Percentiles rank a stretch among this genome's conserved stretches.
phyloP scores from a whole-genome alignment of 2,888 invertebrate genomes.

The Hypsopygia costalis region DNA sequence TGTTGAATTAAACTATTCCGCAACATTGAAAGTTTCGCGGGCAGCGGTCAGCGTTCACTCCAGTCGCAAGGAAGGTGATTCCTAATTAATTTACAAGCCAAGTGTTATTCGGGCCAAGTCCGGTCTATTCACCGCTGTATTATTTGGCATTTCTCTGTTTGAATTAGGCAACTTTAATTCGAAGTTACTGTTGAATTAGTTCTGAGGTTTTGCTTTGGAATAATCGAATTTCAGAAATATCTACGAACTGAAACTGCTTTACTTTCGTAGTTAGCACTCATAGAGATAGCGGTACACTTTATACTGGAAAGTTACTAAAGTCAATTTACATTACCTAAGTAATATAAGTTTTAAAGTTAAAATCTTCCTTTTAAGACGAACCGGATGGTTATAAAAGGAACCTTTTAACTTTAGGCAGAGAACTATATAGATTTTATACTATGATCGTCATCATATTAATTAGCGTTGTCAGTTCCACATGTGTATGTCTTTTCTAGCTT shows the following conservation, averaged over 20 bases:
- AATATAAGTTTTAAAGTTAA: no score
- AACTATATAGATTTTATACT: no score
- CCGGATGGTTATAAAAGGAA: no score
- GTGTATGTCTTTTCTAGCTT: no score
- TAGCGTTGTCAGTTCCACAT: no score
- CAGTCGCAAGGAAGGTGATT: slow-evolving; percentile 25
- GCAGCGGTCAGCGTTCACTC: neutral
- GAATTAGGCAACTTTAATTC: slow-evolving; percentile 13
- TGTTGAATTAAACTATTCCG: slow-evolving; percentile 47
- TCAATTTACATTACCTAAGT: no score
- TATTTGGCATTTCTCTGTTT: slow-evolving; percentile 2
- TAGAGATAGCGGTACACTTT: no score
- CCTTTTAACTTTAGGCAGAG: no score
- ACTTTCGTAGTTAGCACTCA: no score
- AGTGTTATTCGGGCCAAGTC: slow-evolving; percentile 23
- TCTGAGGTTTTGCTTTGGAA: neutral
- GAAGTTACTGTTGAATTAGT: slow-evolving; percentile 11
- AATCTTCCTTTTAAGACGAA: no score
- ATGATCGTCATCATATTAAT: no score
- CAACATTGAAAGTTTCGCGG: slow-evolving; percentile 38
- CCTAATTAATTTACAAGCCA: slow-evolving; percentile 56
- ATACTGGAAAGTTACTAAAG: no score
- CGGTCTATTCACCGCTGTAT: slow-evolving; percentile 26
- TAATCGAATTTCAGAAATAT: neutral
- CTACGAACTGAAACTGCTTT: neutral